phyloP scores from a whole-genome alignment of 2,888 invertebrate species.

The Drosophila buzzatii region DNA sequence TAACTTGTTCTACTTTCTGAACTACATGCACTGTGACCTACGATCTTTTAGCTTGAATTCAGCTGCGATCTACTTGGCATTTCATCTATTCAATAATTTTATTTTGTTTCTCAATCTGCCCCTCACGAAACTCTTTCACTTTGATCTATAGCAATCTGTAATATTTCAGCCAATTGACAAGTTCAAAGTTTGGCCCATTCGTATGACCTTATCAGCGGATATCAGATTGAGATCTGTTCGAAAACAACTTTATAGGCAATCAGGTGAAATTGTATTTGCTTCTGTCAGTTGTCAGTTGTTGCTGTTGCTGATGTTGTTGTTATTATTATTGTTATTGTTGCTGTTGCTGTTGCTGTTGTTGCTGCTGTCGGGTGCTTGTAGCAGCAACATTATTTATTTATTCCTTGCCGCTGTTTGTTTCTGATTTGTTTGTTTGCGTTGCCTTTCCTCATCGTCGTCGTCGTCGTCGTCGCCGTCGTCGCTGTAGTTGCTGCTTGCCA shows the following conservation, averaged over 20 bases:
- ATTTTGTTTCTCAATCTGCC: too few species aligned
- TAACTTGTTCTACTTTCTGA: too few species aligned
- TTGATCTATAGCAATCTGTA: not conserved
- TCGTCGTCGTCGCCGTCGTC: constrained; percentile 1
- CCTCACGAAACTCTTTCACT: not conserved
- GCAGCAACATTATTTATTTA: constrained; percentile 67
- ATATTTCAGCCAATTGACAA: constrained; percentile 12
- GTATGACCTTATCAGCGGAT: constrained; percentile 30
- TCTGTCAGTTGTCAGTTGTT: not conserved
- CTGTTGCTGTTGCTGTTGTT: constrained; percentile 15
- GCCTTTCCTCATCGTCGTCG: constrained; percentile 21
- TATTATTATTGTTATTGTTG: constrained; percentile 3
- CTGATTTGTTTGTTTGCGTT: constrained; percentile 62
- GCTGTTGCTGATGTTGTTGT: constrained; percentile 13
- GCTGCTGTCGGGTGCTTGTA: constrained; percentile 38
- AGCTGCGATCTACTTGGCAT: too few species aligned
- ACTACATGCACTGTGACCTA: too few species aligned
- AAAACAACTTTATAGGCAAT: constrained; percentile 22
- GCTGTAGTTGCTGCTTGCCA: constrained; percentile 55
- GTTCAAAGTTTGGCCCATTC: constrained; percentile 26
- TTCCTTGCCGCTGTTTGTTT: constrained; percentile 56
- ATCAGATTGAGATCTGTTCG: constrained; percentile 9
- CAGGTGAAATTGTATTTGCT: constrained; percentile 30
- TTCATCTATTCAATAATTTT: not conserved
- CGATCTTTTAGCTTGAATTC: too few species aligned